Base-by-base conservation (phyloP, 2,888 invertebrate genomes). In the Argyresthia goedartella region DNA sequence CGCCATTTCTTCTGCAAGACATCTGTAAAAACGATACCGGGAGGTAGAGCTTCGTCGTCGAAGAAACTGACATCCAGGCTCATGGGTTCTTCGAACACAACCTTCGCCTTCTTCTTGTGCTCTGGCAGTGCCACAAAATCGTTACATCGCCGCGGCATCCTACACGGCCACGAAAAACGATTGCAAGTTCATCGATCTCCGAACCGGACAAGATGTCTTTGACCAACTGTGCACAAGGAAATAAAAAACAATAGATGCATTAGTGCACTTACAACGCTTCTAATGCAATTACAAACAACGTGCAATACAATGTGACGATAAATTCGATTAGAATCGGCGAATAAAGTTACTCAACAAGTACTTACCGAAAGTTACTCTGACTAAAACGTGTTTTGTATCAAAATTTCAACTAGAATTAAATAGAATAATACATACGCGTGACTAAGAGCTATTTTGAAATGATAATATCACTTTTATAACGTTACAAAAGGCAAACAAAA, bases 1-100 rank as follows among this genome's bases (percentile, higher is more conserved):
- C 90, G 91, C 98, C 98, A 98, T 70, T 92, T 89, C 66, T 93
- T 94, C 62, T 93, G 91, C 34, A 89, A 88, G 46, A 95, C 87
- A 81, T 97, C 97, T 50, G 90, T 91, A 55, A 98, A 84, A 52
- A 96, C 87, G 66, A 94, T 93, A 0, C 96, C 96, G 14, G 88
- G 84, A 7, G 89, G 76, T 16, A 90, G 68, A 36, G 89, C 89
- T 53, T 85, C 80, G 55, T 86, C 84, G 53, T 86, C 81, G 60
- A 57, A 72, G 58, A 81, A 79, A 66, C 81, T 84, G 10, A 69
- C 67, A 53, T 86, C 82, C 45, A 82, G 61, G 57, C 76, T 80
- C 1, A 69, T 61, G 10, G 63, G 55, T 14, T 66, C 65, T 53
- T 75, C 73, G 6, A 69, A 66, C 9, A 73, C 50, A 7, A 58